phyloP scores from a whole-genome alignment of 2,888 invertebrate genomes.

The Drosophila suboccidentalis region DNA sequence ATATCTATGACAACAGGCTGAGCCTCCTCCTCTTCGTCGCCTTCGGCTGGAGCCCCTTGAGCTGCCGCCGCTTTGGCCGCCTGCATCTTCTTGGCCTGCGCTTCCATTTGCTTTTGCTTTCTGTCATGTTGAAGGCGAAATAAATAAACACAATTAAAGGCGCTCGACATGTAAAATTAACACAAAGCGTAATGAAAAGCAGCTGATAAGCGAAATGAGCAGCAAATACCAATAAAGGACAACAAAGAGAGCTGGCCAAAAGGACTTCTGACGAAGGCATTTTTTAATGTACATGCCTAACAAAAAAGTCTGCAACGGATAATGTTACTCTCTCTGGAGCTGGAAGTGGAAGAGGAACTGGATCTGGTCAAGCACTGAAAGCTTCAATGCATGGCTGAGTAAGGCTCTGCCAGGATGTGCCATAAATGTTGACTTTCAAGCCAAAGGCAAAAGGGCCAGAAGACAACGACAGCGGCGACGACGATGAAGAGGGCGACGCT shows the following conservation, averaged over 20 bases:
- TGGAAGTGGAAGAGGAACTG: slow-evolving; percentile 20
- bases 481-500: slow-evolving; percentile 36
- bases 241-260: slow-evolving; percentile 41
- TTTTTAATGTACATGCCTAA: slow-evolving; percentile 68
- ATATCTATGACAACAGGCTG: slow-evolving; percentile 26
- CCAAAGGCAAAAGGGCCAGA: slow-evolving; percentile 49
- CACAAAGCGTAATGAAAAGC: slow-evolving; percentile 83
- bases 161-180: slow-evolving; percentile 73
- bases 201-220: slow-evolving; percentile 81
- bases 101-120: slow-evolving; percentile 62
- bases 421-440: slow-evolving; percentile 77
- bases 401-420: slow-evolving; percentile 69
- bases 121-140: slow-evolving; percentile 45
- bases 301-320: slow-evolving; percentile 29
- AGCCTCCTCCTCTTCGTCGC: slow-evolving; percentile 55
- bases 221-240: slow-evolving; percentile 65
- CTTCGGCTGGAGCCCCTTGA: slow-evolving; percentile 21
- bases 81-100: slow-evolving; percentile 45
- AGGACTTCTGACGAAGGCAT: slow-evolving; percentile 60
- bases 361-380: slow-evolving; percentile 67
- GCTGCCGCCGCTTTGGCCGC: slow-evolving; percentile 48
- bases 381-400: slow-evolving; percentile 59
- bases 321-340: background rate
- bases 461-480: slow-evolving; percentile 41
- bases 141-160: slow-evolving; percentile 67